Conservation (phyloP, 2,797 vertebrate genomes). For the Melanotaenia maccullochi region DNA sequence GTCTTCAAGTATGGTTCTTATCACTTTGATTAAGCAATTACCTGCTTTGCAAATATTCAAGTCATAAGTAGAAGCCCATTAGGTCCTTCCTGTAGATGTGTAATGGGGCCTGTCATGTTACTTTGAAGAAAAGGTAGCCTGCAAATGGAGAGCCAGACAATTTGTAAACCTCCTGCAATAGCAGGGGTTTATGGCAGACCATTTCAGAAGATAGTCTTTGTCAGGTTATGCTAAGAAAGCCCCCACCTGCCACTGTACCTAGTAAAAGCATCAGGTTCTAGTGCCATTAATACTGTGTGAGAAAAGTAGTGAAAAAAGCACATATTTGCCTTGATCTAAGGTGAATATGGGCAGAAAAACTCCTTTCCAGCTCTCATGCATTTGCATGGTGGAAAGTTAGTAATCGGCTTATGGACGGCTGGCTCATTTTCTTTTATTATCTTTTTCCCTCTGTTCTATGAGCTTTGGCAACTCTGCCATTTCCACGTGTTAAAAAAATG, state of each 20-base stretch:
- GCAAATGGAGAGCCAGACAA: slow-evolving; percentile 77
- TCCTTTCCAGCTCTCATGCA: slow-evolving; percentile 66
- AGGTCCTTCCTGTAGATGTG: slow-evolving; percentile 74
- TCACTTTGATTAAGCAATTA: slow-evolving; percentile 73
- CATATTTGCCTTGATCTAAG: slow-evolving; percentile 76
- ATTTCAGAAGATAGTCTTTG: slow-evolving; percentile 64
- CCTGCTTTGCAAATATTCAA: slow-evolving; percentile 76
- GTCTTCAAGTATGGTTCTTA: slow-evolving; percentile 40
- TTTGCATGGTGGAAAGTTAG: slow-evolving; percentile 73
- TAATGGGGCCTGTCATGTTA: slow-evolving; percentile 74
- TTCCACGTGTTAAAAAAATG: slow-evolving; percentile 34
- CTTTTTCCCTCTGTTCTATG: slow-evolving; percentile 42
- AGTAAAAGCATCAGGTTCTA: slow-evolving; percentile 43
- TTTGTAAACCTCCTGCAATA: slow-evolving; percentile 74
- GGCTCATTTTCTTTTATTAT: slow-evolving; percentile 67
- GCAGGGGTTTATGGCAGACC: slow-evolving; percentile 68
- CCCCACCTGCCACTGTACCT: slow-evolving; percentile 39
- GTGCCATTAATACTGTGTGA: slow-evolving; percentile 40
- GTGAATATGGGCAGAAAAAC: slow-evolving; percentile 64
- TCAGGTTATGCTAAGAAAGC: slow-evolving; percentile 59
- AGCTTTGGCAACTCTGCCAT: slow-evolving; percentile 59
- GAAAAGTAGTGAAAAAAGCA: slow-evolving; percentile 57
- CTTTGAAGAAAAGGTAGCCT: slow-evolving; percentile 76
- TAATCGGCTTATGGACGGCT: slow-evolving; percentile 79
- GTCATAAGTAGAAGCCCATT: slow-evolving; percentile 70